Evolutionary conservation across 2,113 vertebrate genomes (phyloP), one percentile per base, ranked within the genome.

Genomic region (Cephalophus harveyi): DNA sequence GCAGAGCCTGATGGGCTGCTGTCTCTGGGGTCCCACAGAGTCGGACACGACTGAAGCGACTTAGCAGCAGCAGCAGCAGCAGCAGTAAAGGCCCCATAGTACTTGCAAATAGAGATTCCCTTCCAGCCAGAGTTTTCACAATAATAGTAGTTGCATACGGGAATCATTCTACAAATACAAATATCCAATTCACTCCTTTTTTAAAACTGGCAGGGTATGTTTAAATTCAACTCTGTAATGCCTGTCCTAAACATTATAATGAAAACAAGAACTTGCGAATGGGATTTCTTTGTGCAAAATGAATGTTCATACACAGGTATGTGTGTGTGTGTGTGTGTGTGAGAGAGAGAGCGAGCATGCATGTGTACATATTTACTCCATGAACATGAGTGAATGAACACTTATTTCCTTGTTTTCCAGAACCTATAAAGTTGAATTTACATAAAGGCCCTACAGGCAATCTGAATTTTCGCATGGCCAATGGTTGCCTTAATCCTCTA

Each of bases 311-410:
- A 19, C 87, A 19, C 3, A 13, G 23, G 9, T 78, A 3, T 25
- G 2, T 3, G 4, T 28, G 4, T 71, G 1, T 2, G 2, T 36
- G 5, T 30, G 1, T 27, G 3, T 16, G 12, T 46, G 1, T n/a
- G 33, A 64, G 62, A 40, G 10, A 71, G 19, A 40, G 19, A 23
- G 9, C 12, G 19, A 21, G 1, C 3, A 2, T 33, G 6, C 23
- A 0, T 27, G 3, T 17, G 12, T 52, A 2, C 3, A 4, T 17
- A 0, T 25, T 43, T 78, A 6, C 12, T 94, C 55, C 60, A 40
- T 57, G 43, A 10, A 40, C 15, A 2, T 83, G 3, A 40, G 12
- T 27, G 46, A 46, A 88, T 33, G 21, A 30, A 46, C 46, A 43
- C 55, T 94, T 59, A 9, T 95, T 85, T 54, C 48, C 17, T 94